Percentiles rank a stretch among this genome's conserved stretches.
phyloP scores from a whole-genome alignment of 2,888 invertebrate species.

The Eupithecia centaureata region DNA sequence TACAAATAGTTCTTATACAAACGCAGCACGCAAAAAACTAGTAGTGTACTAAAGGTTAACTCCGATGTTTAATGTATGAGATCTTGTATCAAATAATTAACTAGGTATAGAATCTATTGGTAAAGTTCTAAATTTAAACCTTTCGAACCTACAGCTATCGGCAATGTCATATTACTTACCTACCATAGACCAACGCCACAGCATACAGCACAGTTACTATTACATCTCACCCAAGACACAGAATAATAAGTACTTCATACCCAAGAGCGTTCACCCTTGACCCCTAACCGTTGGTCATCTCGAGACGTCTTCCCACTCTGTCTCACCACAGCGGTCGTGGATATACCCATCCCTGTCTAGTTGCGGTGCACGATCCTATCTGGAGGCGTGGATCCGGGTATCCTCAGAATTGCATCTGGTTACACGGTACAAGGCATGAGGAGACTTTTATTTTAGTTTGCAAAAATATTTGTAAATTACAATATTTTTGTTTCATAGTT shows the following conservation, averaged over 20 bases:
- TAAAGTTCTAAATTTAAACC: background rate
- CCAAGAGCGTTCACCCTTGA: slow-evolving; percentile 80
- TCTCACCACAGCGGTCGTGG: slow-evolving; percentile 38
- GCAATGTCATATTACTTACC: slow-evolving; percentile 6
- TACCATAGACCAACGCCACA: slow-evolving; percentile 10
- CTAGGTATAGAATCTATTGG: too few relatives aligned
- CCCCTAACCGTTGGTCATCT: slow-evolving; percentile 81
- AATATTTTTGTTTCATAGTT: too few relatives aligned
- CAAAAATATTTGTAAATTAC: background rate
- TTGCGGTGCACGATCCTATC: slow-evolving; percentile 76
- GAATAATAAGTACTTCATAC: background rate
- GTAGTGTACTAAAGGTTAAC: too few relatives aligned
- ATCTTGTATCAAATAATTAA: too few relatives aligned
- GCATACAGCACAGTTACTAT: slow-evolving; percentile 32
- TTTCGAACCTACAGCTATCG: slow-evolving; percentile 20
- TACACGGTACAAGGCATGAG: slow-evolving; percentile 56
- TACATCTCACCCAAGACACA: slow-evolving; percentile 62
- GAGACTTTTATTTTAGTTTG: slow-evolving; percentile 31
- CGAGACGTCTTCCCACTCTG: slow-evolving; percentile 62
- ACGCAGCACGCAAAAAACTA: too few relatives aligned
- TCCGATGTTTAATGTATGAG: too few relatives aligned
- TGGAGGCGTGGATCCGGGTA: slow-evolving; percentile 73
- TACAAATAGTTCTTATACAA: too few relatives aligned
- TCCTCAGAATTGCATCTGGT: slow-evolving; percentile 79
- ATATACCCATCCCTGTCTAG: slow-evolving; percentile 55